phyloP scores from a whole-genome alignment of 2,113 vertebrate genomes.

The Rhabdomys dilectus region DNA sequence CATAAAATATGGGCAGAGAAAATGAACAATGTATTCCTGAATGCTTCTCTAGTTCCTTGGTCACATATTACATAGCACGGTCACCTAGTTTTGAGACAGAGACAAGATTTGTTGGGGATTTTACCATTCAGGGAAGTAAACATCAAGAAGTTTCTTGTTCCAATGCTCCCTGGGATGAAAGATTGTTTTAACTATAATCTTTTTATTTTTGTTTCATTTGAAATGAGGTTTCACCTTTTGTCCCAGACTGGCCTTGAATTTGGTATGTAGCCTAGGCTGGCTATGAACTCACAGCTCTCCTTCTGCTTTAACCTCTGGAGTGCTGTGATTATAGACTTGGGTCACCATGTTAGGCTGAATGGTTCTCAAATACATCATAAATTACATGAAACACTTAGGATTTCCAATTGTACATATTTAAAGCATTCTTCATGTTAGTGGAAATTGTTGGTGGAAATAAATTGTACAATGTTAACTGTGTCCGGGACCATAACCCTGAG shows the following conservation, averaged over 20 bases:
- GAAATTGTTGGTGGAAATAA: slow-evolving; percentile 34
- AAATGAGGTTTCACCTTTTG: background rate
- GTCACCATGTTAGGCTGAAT: background rate
- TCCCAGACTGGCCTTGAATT: no score
- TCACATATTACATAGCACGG: background rate
- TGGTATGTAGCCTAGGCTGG: background rate
- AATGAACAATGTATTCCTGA: slow-evolving; percentile 36
- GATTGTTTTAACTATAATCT: background rate
- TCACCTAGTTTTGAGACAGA: slow-evolving; percentile 33
- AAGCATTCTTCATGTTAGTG: slow-evolving; percentile 9
- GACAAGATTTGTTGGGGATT: background rate
- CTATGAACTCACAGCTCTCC: background rate
- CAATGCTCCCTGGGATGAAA: background rate
- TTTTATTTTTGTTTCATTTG: background rate
- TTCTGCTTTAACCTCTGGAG: background rate
- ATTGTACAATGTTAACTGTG: background rate
- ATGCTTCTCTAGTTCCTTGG: background rate
- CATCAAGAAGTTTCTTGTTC: slow-evolving; percentile 39
- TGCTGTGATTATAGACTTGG: background rate
- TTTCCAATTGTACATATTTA: background rate
- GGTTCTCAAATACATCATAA: background rate
- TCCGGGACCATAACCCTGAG: slow-evolving; percentile 23
- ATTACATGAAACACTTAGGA: slow-evolving; percentile 26
- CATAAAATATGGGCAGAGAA: background rate
- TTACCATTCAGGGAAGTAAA: slow-evolving; percentile 15